Percentiles rank a stretch among this genome's conserved stretches.
Conservation (phyloP, 2,888 invertebrate genomes). For the Erebia aethiops region DNA sequence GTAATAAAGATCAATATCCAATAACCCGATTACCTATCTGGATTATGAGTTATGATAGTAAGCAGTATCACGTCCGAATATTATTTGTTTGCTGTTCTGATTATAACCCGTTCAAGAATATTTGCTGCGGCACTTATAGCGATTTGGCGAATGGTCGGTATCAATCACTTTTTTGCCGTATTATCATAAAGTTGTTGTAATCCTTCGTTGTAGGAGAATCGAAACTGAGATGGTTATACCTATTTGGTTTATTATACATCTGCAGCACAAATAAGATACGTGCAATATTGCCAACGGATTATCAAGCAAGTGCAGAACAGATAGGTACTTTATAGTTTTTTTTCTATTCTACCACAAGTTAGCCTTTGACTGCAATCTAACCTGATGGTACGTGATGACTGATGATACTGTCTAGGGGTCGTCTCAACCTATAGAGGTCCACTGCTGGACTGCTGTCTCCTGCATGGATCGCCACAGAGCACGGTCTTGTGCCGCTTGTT, state of each 20-base stretch:
- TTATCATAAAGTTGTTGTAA: background rate
- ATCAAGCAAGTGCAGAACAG: too few species aligned
- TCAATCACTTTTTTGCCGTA: slow-evolving; percentile 25
- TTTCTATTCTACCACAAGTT: too few species aligned
- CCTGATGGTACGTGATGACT: too few species aligned
- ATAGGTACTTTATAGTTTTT: too few species aligned
- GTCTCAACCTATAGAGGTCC: too few species aligned
- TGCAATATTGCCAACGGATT: too few species aligned
- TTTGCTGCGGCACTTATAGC: slow-evolving; percentile 31
- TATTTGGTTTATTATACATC: background rate
- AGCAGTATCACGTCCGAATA: slow-evolving; percentile 65
- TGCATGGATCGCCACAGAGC: too few species aligned
- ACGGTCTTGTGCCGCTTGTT: too few species aligned
- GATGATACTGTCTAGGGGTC: too few species aligned
- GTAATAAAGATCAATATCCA: slow-evolving; percentile 41
- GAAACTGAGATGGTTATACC: background rate
- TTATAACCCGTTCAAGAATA: slow-evolving; percentile 46
- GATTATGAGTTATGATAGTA: slow-evolving; percentile 45
- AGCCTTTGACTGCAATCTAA: too few species aligned
- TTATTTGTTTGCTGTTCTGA: slow-evolving; percentile 70
- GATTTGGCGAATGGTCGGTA: slow-evolving; percentile 23
- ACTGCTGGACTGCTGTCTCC: too few species aligned
- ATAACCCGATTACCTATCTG: slow-evolving; percentile 22
- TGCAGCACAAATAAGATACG: background rate
- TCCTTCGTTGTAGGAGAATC: background rate